Conservation (phyloP, 2,797 vertebrate species). For the Myotis findleyi region DNA sequence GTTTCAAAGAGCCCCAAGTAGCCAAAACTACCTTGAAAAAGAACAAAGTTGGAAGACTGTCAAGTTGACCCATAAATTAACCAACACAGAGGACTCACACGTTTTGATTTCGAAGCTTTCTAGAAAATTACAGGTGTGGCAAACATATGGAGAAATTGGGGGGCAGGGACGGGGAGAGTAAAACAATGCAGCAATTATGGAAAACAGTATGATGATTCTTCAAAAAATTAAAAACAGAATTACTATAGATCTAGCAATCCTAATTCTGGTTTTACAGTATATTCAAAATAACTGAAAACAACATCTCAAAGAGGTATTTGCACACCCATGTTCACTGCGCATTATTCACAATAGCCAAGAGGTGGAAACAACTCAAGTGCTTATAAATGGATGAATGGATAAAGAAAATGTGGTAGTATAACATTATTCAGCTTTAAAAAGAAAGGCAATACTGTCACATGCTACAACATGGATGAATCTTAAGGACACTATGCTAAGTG, state of each 20-base stretch:
- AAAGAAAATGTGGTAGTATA: background rate
- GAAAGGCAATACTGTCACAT: background rate
- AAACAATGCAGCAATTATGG: background rate
- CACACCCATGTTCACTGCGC: background rate
- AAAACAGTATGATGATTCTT: background rate
- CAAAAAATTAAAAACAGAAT: conserved; percentile 22
- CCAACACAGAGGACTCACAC: background rate
- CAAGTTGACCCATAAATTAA: background rate
- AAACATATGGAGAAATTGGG: background rate
- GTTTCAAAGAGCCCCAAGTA: background rate
- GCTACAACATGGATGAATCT: background rate
- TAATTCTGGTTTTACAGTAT: background rate
- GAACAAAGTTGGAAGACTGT: background rate
- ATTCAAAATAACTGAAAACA: conserved; percentile 24
- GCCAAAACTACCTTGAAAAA: conserved; percentile 2
- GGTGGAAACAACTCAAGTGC: background rate
- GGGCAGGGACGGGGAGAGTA: background rate
- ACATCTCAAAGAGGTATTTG: background rate
- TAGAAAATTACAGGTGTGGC: background rate
- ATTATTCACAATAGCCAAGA: background rate
- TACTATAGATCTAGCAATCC: conserved; percentile 3
- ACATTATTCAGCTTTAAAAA: conserved; percentile 3
- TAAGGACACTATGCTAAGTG: background rate
- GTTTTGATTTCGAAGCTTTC: background rate
- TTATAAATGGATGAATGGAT: background rate